These are phyloP conservation scores for Neosalanx taihuensis DNA, from an alignment of 2,797 vertebrate species.

Conservation along the genomic window DNA sequence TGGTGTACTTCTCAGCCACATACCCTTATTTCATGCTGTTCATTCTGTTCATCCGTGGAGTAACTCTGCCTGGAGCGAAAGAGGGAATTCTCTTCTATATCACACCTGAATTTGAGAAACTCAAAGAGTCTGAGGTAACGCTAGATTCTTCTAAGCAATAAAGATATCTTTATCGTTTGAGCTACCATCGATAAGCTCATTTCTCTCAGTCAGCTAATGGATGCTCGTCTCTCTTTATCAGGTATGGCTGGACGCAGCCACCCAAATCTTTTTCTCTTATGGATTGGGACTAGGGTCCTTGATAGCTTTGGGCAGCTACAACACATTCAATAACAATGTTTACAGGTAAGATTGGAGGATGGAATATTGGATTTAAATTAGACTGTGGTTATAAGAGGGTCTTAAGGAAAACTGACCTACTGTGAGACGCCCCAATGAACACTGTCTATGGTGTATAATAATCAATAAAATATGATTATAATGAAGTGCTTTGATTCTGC, in stretches of 20 bases:
- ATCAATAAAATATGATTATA: neutral
- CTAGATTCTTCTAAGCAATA: slow-evolving; percentile 21
- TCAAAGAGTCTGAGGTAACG: slow-evolving; percentile 93
- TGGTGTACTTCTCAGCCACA: slow-evolving; percentile 98
- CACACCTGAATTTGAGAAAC: slow-evolving; percentile 94
- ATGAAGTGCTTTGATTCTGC: slow-evolving; percentile 8
- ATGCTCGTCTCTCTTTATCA: slow-evolving; percentile 56
- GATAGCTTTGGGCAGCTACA: slow-evolving; percentile 98
- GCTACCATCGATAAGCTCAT: slow-evolving; percentile 13
- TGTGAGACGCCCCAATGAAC: slow-evolving; percentile 29
- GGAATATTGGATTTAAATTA: slow-evolving; percentile 6
- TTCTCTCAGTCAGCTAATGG: slow-evolving; percentile 23
- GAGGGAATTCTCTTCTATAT: slow-evolving; percentile 96
- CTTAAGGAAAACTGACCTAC: slow-evolving; percentile 28
- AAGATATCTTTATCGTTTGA: neutral
- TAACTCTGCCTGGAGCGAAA: slow-evolving; percentile 90
- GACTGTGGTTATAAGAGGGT: neutral
- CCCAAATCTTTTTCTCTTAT: slow-evolving; percentile 98
- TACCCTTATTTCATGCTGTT: slow-evolving; percentile 97
- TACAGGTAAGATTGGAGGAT: slow-evolving; percentile 82
- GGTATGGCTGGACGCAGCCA: slow-evolving; percentile 98
- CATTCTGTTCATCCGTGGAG: slow-evolving; percentile 94
- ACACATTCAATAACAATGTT: slow-evolving; percentile 96
- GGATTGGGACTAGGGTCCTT: slow-evolving; percentile 94
- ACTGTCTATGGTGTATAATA: slow-evolving; percentile 25